Base-by-base conservation (phyloP, 2,113 vertebrate genomes). In the Neogale vison region DNA sequence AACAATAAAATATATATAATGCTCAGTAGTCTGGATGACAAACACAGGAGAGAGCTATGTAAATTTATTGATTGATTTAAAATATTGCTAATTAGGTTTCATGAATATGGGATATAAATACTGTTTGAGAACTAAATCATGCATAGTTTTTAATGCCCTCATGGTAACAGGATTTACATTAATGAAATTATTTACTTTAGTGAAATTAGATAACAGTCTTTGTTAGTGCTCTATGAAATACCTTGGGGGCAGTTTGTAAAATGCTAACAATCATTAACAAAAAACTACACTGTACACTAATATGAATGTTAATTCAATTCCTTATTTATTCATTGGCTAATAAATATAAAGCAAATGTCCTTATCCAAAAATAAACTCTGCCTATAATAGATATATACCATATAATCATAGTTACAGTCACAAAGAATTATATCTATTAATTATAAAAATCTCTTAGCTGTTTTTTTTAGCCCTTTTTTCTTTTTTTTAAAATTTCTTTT, bases 311-410 rank as follows among this genome's bases (percentile, higher is more conserved):
- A 88, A 81, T 92, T 89, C 5, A 81, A 11, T 47, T 94, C 93
- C 4, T 14, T 80, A 86, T 80, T 91, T 94, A 82, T 77, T 71
- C 29, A 67, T 50, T 96, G 71, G 11, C 1, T 69, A 72, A 59
- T 84, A 90, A 79, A 71, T 65, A 88, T 36, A 65, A 93, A 96
- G 59, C 20, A 86, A n/a, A 34, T 79, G 95, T 93, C 23, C 65
- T 93, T 47, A 74, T 65, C 52, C 81, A 12, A 85, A 55, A 63
- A 55, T 71, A 45, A 81, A 55, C 8, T 69, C 20, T 90, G 69
- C 21, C n/a, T 86, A 39, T 76, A 87, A n/a, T 39, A 94, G n/a
- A 12, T 31, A 74, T 76, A 13, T 69, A 47, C 23, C 34, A 20
- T 52, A 13, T 11, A 74, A 79, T 18, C 39, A 61, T 29, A 61